Evolutionary conservation across 2,113 vertebrate species (phyloP), one percentile per base, ranked within the genome.

Genomic region (Gallinago media): DNA sequence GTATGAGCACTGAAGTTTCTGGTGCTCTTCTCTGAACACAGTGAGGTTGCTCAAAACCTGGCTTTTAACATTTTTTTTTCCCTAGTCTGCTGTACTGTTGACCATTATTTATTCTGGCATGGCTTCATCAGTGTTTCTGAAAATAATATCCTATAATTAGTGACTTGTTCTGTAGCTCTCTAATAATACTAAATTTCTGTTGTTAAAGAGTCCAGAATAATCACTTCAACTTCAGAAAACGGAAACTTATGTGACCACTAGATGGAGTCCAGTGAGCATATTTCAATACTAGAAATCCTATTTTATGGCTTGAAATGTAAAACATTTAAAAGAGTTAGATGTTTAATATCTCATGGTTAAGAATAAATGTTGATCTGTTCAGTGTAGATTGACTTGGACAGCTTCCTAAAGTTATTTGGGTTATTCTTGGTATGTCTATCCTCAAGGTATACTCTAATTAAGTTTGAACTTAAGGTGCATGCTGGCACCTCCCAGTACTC

Each of bases 211-310:
- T 10, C 12, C 21, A 15, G 66, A 82, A 61, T 34, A 49, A 58
- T 55, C 32, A 31, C 8, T 52, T 63, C 8, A 67, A 0, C 17
- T 77, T 79, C 14, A 67, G 55, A 71, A 78, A 93, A 38, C 56
- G 73, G 29, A 9, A 96, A 94, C 70, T 82, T 83, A 5, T 0
- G 2, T 93, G 66, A 75, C 97, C 97, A 95, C 97, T 97, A 97
- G 96, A 92, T 96, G 97, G 97, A 96, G 97, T 88, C 31, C 74
- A 13, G 56, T 49, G 92, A 96, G 78, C 91, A 13, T 70, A 70
- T 89, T 97, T 97, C 61, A 32, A 0, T 75, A 49, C 29, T 32
- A 55, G 44, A 71, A 85, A 67, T 62, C 13, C 61, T 32, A 1
- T 46, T 7, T n/a, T 86, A 16, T 4, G 8, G 4, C 15, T 84